phyloP scores from a whole-genome alignment of 2,113 vertebrate genomes.

The Cranoglanis bouderius region DNA sequence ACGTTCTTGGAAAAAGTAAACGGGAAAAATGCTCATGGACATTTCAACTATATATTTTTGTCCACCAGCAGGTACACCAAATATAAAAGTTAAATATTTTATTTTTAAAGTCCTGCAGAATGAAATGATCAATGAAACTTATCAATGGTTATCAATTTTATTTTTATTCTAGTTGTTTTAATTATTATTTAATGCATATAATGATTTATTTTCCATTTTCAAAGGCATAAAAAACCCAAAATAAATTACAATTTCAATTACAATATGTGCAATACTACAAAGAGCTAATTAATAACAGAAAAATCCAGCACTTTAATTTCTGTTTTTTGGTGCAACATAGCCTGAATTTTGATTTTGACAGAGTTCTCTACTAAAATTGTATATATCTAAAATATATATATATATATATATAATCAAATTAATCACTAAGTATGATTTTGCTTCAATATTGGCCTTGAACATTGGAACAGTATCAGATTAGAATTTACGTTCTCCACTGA shows the following conservation, averaged over 20 bases:
- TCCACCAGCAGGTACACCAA: not conserved
- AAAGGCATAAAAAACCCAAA: not conserved
- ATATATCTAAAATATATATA: too few species aligned
- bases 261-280: not conserved
- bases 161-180: not conserved
- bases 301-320: not conserved
- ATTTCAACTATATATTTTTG: not conserved
- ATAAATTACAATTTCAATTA: not conserved
- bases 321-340: not conserved
- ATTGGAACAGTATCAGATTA: not conserved
- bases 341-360: not conserved
- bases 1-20: not conserved
- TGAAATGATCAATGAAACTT: not conserved
- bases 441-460: not conserved
- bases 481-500: not conserved
- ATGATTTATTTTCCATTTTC: not conserved
- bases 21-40: not conserved
- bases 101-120: not conserved
- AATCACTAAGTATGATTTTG: not conserved
- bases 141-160: not conserved
- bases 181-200: not conserved
- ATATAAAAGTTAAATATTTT: not conserved
- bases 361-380: not conserved
- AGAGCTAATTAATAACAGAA: not conserved
- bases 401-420: not conserved